Percentiles rank a stretch among this genome's conserved stretches.
phyloP scores from a whole-genome alignment of 2,113 vertebrate genomes.

The Labrus mixtus region DNA sequence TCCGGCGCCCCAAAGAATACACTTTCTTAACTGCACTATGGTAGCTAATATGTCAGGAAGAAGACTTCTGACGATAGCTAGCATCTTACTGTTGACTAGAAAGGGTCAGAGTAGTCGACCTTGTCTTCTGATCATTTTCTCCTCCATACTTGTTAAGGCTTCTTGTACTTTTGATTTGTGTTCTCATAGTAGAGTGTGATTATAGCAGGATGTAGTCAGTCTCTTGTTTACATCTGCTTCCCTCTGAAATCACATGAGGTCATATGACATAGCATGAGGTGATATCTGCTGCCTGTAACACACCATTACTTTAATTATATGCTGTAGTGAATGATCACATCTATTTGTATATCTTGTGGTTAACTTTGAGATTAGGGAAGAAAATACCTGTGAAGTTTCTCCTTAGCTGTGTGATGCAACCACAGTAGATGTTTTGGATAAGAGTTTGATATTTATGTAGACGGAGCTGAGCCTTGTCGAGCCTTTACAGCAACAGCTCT shows the following conservation, averaged over 20 bases:
- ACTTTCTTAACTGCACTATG: too few species aligned
- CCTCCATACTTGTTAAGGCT: too few species aligned
- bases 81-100: too few species aligned
- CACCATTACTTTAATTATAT: too few species aligned
- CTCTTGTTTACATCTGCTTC: not conserved
- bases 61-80: too few species aligned
- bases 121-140: too few species aligned
- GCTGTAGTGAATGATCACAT: too few species aligned
- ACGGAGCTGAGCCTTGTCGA: not conserved
- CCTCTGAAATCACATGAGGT: not conserved
- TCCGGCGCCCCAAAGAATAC: too few species aligned
- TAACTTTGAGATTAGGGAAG: not conserved
- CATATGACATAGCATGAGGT: not conserved
- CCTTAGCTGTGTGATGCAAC: not conserved
- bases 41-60: too few species aligned
- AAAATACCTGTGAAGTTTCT: not conserved
- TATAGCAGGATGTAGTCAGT: not conserved
- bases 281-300: not conserved
- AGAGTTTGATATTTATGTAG: not conserved
- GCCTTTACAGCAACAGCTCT: not conserved
- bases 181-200: not conserved
- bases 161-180: not conserved
- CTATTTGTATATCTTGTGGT: not conserved
- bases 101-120: too few species aligned
- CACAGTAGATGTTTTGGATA: not conserved